Evolutionary conservation across 2,113 vertebrate genomes (phyloP), one percentile per base, ranked within the genome.

Genomic region (Chloebia gouldiae): DNA sequence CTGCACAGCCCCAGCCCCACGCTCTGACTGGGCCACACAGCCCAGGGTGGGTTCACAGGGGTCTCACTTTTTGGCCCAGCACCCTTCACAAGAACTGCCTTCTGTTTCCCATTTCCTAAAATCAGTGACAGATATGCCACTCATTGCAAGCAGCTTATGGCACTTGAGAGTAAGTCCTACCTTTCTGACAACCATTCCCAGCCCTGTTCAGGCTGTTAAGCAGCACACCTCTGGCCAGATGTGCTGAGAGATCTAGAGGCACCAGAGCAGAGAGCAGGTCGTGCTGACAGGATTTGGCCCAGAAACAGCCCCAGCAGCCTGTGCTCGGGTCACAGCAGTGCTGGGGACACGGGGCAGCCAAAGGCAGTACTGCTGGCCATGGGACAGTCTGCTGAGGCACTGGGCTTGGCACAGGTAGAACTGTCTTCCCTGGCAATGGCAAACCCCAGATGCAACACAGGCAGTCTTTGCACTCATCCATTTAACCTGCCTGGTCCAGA

Each of bases 381-480:
- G 15, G 60, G 8, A 56, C n/a, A 1, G 15, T 5, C 51, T 11
- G 0, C 40, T 50, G n/a, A 59, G 51, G 18, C 44, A 6, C 14
- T 3, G 9, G 25, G 13, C 50, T 66, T 37, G 21, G 39, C 57
- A 39, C 61, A 24, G 22, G 4, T 10, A 10, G 57, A 84, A 31
- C 15, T 59, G 17, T 7, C n/a, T 15, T 45, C 30, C 63, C 37
- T 35, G 50, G 4, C 1, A 0, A 7, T 7, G 31, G 40, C 6
- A 5, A 80, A 33, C 4, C n/a, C 49, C 39, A 33, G 17, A 3
- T 6, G 8, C 33, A 56, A 10, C 11, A 21, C 6, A 27, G 44
- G 18, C 1, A 2, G 9, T 2, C 5, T 0, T 15, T 61, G 65
- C 28, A 11, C 45, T 27, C 6, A 0, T 45, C 8, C 35, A 23